Percentiles rank a stretch among this genome's conserved stretches.
Conservation (phyloP, 2,888 invertebrate genomes). For the Diarsia brunnea region DNA sequence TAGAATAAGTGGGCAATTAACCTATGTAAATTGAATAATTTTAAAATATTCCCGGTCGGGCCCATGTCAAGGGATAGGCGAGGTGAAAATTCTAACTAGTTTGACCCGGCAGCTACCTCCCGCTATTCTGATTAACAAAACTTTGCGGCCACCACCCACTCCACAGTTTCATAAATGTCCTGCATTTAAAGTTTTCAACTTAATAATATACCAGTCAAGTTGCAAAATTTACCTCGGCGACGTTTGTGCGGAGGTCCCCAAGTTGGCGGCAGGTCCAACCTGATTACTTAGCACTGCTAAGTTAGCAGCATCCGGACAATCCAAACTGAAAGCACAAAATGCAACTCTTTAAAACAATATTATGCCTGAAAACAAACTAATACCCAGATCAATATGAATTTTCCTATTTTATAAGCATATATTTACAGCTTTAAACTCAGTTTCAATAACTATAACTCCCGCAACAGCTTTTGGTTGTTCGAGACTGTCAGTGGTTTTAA, state of each 20-base stretch:
- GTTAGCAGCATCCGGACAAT: conserved; percentile 13
- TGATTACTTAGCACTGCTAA: conserved; percentile 53
- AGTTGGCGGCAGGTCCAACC: conserved; percentile 54
- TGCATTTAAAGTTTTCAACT: conserved; percentile 80
- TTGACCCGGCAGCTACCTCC: conserved; percentile 72
- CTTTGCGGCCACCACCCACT: conserved; percentile 77
- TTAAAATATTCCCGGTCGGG: conserved; percentile 79
- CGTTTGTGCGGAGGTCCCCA: conserved; percentile 45
- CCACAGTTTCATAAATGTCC: conserved; percentile 79
- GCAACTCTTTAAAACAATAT: neutral
- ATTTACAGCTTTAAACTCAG: neutral
- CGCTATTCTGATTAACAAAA: conserved; percentile 86
- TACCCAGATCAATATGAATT: neutral
- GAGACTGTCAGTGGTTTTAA: conserved; percentile 17
- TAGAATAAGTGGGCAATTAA: conserved; percentile 78
- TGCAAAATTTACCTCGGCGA: conserved; percentile 57
- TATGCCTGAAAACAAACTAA: neutral
- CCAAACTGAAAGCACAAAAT: conserved; percentile 1
- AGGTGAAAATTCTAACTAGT: conserved; percentile 82
- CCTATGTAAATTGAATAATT: conserved; percentile 84
- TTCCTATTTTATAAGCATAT: neutral
- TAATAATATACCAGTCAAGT: conserved; percentile 69
- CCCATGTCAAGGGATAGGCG: conserved; percentile 76
- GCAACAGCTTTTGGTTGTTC: conserved; percentile 14
- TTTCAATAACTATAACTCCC: conserved; percentile 16